phyloP scores from a whole-genome alignment of 1,140 invertebrate genomes.

The Aphelenchoides avenae region DNA sequence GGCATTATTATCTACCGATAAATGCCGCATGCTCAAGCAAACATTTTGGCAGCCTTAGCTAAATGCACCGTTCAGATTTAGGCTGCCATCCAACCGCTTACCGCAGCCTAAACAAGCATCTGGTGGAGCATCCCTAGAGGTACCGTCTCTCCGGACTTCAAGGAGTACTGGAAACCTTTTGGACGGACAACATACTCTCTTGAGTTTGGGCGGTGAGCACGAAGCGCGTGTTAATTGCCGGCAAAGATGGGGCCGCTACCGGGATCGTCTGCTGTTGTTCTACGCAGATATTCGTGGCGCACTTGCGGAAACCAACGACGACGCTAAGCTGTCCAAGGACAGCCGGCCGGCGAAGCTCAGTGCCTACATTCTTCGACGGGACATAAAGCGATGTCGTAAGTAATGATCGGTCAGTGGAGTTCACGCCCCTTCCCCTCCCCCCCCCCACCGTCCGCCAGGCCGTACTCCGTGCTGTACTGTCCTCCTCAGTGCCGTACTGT shows the following conservation, averaged over 20 bases:
- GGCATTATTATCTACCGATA: neutral
- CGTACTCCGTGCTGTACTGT: too few species aligned
- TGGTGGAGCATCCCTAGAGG: neutral
- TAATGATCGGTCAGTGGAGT: too few species aligned
- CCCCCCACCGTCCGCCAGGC: too few species aligned
- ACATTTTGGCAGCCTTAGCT: slow-evolving; percentile 1
- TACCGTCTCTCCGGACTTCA: neutral
- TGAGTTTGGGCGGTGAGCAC: too few species aligned
- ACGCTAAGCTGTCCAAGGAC: slow-evolving; percentile 5
- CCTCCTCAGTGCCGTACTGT: too few species aligned
- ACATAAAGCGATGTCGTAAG: slow-evolving; percentile 48
- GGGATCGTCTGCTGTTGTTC: neutral
- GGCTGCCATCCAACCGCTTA: neutral
- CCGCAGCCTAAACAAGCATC: neutral
- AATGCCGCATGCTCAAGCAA: neutral
- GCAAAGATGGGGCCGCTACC: neutral
- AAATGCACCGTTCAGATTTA: neutral
- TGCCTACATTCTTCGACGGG: slow-evolving; percentile 30
- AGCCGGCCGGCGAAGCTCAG: slow-evolving; percentile 13
- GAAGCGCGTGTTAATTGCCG: too few species aligned
- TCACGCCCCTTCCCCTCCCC: too few species aligned
- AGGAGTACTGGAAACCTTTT: neutral
- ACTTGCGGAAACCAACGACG: slow-evolving; percentile 30
- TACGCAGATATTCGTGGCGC: slow-evolving; percentile 32
- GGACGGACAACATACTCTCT: neutral